Evolutionary conservation across 2,888 invertebrate species (phyloP).

Genomic region (Drepanosiphum platanoidis): DNA sequence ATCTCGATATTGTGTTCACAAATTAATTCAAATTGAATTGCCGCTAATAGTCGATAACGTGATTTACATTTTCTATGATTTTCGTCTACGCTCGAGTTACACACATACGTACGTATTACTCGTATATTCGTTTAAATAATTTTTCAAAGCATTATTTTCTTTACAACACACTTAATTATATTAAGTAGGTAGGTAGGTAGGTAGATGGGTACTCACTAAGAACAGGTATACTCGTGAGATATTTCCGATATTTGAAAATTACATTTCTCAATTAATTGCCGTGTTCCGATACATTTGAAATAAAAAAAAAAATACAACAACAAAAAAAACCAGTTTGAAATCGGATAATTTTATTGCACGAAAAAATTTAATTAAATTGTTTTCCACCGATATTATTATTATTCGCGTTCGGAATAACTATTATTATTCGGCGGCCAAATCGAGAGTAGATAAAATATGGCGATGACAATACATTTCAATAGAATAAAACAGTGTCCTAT

Average conservation of each 20-base stretch:
- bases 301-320: not conserved
- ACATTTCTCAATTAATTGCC: not conserved
- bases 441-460: too few species aligned
- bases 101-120: not conserved
- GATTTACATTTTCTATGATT: not conserved
- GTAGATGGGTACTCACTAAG: not conserved
- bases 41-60: not conserved
- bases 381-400: too few species aligned
- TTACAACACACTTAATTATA: not conserved
- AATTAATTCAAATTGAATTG: too few species aligned
- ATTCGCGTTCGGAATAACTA: too few species aligned
- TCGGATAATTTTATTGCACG: not conserved
- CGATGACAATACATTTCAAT: not conserved
- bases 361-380: not conserved
- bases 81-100: too few species aligned
- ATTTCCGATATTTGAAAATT: not conserved
- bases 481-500: not conserved
- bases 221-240: not conserved
- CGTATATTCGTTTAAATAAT: not conserved
- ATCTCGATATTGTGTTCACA: too few species aligned
- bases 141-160: not conserved
- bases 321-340: not conserved
- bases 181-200: not conserved
- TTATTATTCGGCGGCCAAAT: too few species aligned
- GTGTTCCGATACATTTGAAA: not conserved